Conservation (phyloP, 1,140 invertebrate genomes). For the Argopecten irradians region DNA sequence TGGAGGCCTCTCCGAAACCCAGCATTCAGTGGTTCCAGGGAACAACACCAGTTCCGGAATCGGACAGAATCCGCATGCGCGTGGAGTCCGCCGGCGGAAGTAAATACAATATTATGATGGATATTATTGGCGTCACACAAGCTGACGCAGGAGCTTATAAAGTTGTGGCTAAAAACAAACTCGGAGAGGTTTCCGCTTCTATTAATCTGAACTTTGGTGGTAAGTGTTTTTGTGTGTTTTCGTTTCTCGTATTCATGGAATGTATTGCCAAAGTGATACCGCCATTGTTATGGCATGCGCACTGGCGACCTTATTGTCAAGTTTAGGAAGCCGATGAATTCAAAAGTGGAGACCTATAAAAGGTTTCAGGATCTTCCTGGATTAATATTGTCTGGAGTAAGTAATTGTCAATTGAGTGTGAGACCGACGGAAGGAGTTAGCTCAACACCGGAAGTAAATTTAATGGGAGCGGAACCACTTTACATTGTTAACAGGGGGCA, state of each 20-base stretch:
- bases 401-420: neutral
- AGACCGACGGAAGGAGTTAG: neutral
- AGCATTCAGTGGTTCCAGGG: constrained; percentile 74
- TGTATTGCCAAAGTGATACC: neutral
- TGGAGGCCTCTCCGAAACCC: constrained; percentile 75
- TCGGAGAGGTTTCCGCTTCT: constrained; percentile 97
- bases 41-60: constrained; percentile 61
- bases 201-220: constrained; percentile 98
- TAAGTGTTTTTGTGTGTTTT: constrained; percentile 57
- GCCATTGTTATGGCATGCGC: neutral
- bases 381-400: neutral
- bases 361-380: neutral
- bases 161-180: constrained; percentile 97
- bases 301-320: too few species aligned
- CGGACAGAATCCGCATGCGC: constrained; percentile 69
- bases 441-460: neutral
- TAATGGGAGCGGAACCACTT: neutral
- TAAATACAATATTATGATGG: constrained; percentile 79
- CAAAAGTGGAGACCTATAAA: too few species aligned
- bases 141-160: constrained; percentile 97
- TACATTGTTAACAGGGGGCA: neutral
- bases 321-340: too few species aligned
- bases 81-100: constrained; percentile 68
- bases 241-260: neutral
- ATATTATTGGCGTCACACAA: constrained; percentile 96